Evolutionary conservation across 64 coral and sea anemone genomes (phyloP), one percentile per base, ranked within the genome.

Genomic region (Exaiptasia diaphana): DNA sequence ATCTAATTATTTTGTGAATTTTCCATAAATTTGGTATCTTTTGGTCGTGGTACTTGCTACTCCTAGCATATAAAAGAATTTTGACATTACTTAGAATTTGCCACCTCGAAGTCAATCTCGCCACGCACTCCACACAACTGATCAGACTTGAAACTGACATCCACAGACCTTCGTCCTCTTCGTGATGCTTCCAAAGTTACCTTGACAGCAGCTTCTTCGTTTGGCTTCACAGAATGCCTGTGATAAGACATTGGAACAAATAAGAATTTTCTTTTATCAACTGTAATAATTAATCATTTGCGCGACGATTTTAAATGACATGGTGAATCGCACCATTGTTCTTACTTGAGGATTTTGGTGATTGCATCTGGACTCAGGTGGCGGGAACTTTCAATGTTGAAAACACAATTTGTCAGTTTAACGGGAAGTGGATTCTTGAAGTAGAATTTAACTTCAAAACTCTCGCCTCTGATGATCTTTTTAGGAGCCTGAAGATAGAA

Each of bases 371-470:
- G 62, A 14, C 30, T 28, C 34, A 67, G 14, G n/a, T n/a, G n/a
- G 28, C 62, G 62, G 14, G 62, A 28, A 15, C 26, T 15, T 35
- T 85, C 81, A 34, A 91, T 43, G 25, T 71, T 57, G 38, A 91
- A 78, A 15, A 79, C 26, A 10, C 73, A 50, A 29, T 91, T 79
- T 4, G 63, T 91, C 50, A 91, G 63, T 3, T 46, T 21, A 4
- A 79, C 20, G 5, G 89, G 72, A 18, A 91, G 54, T 33, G 40
- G 60, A 38, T 91, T 91, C 12, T 50, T 71, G 38, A 91, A 85
- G 25, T 42, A 4, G 2, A 76, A 76, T 10, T 33, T 50, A 25
- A 91, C 41, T 0, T 91, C 63, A 55, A 91, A 83, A 10, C 41
- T 21, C 20, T 84, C 38, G 50, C n/a, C n/a, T n/a, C n/a, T n/a